Percentiles rank a stretch among this genome's conserved stretches.
phyloP scores from a whole-genome alignment of 2,888 invertebrate species.

The Artemia sp. region DNA sequence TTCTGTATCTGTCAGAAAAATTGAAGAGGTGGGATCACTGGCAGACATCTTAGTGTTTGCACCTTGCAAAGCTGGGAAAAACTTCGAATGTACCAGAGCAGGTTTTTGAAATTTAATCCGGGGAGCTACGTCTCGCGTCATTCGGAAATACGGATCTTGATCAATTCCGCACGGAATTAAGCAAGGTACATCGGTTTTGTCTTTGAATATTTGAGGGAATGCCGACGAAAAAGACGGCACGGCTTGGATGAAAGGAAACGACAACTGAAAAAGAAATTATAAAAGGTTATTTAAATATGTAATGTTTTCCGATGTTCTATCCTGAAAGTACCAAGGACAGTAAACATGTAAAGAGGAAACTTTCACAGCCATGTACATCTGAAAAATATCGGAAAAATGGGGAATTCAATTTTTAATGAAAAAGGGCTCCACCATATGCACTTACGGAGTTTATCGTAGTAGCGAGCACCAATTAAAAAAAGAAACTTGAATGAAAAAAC shows the following conservation, averaged over 20 bases:
- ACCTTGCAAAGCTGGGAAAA: slow-evolving; percentile 88
- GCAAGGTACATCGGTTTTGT: slow-evolving; percentile 54
- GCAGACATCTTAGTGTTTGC: slow-evolving; percentile 97
- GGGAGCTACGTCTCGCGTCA: slow-evolving; percentile 96
- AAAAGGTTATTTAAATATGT: too few species aligned
- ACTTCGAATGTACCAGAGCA: slow-evolving; percentile 63
- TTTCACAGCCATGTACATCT: too few species aligned
- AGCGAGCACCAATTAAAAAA: too few species aligned
- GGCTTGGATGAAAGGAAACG: slow-evolving; percentile 87
- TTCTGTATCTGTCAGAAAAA: slow-evolving; percentile 83
- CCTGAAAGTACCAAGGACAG: too few species aligned
- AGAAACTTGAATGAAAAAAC: too few species aligned
- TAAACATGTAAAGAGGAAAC: too few species aligned
- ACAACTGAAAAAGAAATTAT: background rate
- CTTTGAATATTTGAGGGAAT: slow-evolving; percentile 75
- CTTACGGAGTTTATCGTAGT: too few species aligned
- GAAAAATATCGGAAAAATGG: too few species aligned
- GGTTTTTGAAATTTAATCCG: slow-evolving; percentile 72
- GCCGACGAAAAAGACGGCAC: slow-evolving; percentile 78
- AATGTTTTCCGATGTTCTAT: too few species aligned
- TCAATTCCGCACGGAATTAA: slow-evolving; percentile 97
- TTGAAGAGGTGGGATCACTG: slow-evolving; percentile 78
- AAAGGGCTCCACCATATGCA: too few species aligned
- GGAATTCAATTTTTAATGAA: too few species aligned
- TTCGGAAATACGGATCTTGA: slow-evolving; percentile 98